A percentile compares a stretch with the other conserved stretches of the same genome.
phyloP scores from a whole-genome alignment of 1,140 invertebrate genomes.

The Akabosia matsudoensis region DNA sequence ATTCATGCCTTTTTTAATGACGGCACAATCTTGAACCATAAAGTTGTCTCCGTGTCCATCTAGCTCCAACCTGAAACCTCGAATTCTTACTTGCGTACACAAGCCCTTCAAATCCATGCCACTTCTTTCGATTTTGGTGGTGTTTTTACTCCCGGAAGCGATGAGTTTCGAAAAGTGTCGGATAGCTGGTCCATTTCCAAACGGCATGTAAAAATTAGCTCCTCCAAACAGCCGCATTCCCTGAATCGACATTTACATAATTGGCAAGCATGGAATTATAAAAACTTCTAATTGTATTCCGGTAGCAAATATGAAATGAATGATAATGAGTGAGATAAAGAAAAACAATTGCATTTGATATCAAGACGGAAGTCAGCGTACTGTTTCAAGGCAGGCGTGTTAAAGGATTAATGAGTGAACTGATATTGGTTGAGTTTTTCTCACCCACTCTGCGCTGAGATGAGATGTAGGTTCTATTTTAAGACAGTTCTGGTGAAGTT shows the following conservation, averaged over 20 bases:
- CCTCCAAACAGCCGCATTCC: conserved; percentile 22
- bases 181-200: conserved; percentile 3
- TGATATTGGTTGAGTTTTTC: too few species aligned
- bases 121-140: background rate
- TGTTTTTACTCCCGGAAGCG: background rate
- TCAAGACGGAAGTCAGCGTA: background rate
- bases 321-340: background rate
- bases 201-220: conserved; percentile 21
- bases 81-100: conserved; percentile 18
- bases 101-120: background rate
- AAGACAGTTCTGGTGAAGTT: conserved; percentile 8
- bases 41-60: conserved; percentile 1
- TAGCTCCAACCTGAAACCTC: conserved; percentile 16
- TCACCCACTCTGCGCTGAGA: background rate
- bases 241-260: too few species aligned
- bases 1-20: conserved; percentile 31
- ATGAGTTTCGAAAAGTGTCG: conserved; percentile 23
- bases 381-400: too few species aligned
- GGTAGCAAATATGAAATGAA: background rate
- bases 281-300: background rate
- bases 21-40: conserved; percentile 18
- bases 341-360: background rate
- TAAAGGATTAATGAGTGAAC: too few species aligned
- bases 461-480: background rate
- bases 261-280: background rate